Base-by-base conservation (phyloP, 1,140 invertebrate genomes). In the Oryctes rhinoceros region DNA sequence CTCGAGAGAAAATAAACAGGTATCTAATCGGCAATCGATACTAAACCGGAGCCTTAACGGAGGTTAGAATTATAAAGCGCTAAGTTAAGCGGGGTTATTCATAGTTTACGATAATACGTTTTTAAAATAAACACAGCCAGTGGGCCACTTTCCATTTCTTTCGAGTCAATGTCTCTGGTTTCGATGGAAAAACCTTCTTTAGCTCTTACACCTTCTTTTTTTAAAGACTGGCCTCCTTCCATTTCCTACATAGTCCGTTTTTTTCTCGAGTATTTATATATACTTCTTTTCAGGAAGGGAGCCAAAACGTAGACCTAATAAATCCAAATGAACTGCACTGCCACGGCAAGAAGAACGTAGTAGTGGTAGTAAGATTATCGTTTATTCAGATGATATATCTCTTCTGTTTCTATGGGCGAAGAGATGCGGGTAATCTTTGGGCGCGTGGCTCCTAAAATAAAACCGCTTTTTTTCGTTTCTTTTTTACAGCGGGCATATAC, bases 371-470 rank as follows among this genome's bases (percentile, higher is more conserved):
- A 15, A 48, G 5, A 53, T 59, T 59, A 59, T 59, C 53, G 53
- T 59, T 18, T 59, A 59, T 59, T 59, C 53, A 18, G 53, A 18
- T 59, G 18, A 59, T 59, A 18, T 18, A 59, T 59, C 18, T n/a
- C 11, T 53, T 53, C 53, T 59, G 39, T 10, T 59, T 59, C 53
- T 59, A 18, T 59, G 53, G 15, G 18, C 53, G 53, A 59, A 59
- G 53, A 59, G 53, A 15, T 59, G 53, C 15, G 15, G 53, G 53
- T 59, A 59, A 59, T 59, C 53, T 59, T 59, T 59, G 18, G 53
- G 53, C 53, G 53, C 53, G 53, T 59, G 53, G 53, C 53, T 59
- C 53, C 53, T 18, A 18, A 59, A 59, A 59, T 59, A 59, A 59
- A 59, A 59, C 53, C 53, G 6, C 13, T 53, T 59, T 59, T 59